Evolutionary conservation across 1,140 invertebrate species (phyloP).

Genomic region (Rhyzopertha dominica): DNA sequence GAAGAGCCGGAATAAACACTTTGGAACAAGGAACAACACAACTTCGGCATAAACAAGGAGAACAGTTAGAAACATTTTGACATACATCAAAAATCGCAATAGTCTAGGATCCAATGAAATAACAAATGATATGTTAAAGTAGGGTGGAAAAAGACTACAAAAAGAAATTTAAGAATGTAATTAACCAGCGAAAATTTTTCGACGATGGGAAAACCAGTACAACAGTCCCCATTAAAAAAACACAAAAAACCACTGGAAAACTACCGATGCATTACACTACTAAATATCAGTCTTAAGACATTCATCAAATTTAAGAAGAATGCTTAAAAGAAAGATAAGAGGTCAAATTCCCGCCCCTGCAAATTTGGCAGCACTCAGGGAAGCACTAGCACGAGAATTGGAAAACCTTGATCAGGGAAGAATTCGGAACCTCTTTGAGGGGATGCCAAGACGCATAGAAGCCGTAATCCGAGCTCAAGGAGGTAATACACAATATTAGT

Average conservation of each 20-base stretch:
- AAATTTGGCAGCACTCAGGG: too few relatives aligned
- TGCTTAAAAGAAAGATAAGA: too few relatives aligned
- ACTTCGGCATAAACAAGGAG: background rate
- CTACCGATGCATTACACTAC: background rate
- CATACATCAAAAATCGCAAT: background rate
- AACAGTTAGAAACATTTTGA: background rate
- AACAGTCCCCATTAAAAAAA: conserved; percentile 3
- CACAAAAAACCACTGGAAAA: conserved; percentile 5
- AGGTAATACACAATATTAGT: too few relatives aligned
- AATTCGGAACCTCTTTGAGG: too few relatives aligned
- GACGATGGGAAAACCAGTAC: background rate
- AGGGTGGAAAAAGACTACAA: background rate
- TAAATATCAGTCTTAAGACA: background rate
- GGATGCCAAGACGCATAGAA: too few relatives aligned
- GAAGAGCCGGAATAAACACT: background rate
- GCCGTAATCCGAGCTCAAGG: too few relatives aligned
- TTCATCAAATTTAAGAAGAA: conserved; percentile 4
- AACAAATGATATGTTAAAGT: background rate
- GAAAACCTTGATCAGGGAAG: too few relatives aligned
- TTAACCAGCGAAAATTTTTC: background rate
- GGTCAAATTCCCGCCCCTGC: too few relatives aligned
- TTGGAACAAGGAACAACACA: background rate
- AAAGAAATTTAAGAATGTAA: background rate
- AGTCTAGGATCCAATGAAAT: background rate
- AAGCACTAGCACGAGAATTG: too few relatives aligned